These are phyloP conservation scores for Drosophila seguyi DNA, from an alignment of 1,140 invertebrate species.

Conservation along the genomic window DNA sequence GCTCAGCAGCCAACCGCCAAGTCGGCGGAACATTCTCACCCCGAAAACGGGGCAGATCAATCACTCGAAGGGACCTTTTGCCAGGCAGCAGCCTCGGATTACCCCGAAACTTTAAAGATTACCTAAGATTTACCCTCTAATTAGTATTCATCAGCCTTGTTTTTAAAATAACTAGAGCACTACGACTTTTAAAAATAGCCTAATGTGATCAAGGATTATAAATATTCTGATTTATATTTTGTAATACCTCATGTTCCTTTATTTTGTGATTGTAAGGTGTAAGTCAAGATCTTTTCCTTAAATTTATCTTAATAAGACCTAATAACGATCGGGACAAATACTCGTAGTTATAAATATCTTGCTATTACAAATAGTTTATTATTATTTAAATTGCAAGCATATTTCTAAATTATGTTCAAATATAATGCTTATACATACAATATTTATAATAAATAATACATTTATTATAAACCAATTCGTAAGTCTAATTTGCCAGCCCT, in stretches of 20 bases:
- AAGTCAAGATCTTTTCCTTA: too few species aligned
- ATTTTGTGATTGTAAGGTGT: too few species aligned
- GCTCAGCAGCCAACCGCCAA: conserved; percentile 27
- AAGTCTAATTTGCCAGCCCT: conserved; percentile 8
- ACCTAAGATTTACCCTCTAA: conserved; percentile 16
- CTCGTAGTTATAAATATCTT: too few species aligned
- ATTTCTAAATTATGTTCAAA: too few species aligned
- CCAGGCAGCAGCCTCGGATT: not conserved
- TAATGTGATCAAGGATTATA: not conserved
- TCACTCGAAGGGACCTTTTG: conserved; percentile 9
- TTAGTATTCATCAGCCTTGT: conserved; percentile 10
- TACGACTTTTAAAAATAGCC: not conserved
- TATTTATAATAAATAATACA: too few species aligned
- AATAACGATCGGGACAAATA: too few species aligned
- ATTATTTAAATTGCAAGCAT: too few species aligned
- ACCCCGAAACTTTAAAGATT: conserved; percentile 7
- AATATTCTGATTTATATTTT: not conserved
- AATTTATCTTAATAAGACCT: too few species aligned
- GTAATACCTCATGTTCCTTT: not conserved
- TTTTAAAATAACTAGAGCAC: not conserved
- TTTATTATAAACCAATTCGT: not conserved
- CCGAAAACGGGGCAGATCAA: conserved; percentile 30
- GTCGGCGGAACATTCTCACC: conserved; percentile 11
- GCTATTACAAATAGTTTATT: too few species aligned
- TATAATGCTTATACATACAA: too few species aligned